Evolutionary conservation across 1,140 invertebrate species (phyloP), one percentile per base, ranked within the genome.

Genomic region (Tetramorium alpestre): DNA sequence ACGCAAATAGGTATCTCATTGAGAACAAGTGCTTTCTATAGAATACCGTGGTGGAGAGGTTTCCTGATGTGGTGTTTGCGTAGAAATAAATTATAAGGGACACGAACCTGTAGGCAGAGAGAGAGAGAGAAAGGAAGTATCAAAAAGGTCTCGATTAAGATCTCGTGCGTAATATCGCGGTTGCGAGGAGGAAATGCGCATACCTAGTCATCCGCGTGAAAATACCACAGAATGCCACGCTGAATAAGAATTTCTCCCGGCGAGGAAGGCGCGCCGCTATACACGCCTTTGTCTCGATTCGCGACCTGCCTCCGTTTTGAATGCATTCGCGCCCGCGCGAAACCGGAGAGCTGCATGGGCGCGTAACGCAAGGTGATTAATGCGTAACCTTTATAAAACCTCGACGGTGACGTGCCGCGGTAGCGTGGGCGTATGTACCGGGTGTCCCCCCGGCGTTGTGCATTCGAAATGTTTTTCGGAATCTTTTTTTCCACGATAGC

Each of bases 301-400:
- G 77, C 77, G 75, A 41, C 65, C 85, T 88, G 89, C 90, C 89
- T 91, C 82, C 90, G 89, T 91, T 91, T 91, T 75, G 67, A 90
- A 73, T 65, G 87, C 89, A 56, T 58, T 78, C 81, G 85, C 56
- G 89, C 69, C 49, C 77, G 60, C 82, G 82, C 76, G 88, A 89
- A 90, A 89, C 78, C 73, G 51, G 85, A 87, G 89, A 90, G 82
- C 88, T 22, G 86, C 60, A 88, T 67, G 58, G 85, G 88, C 77
- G 81, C 82, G 84, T 87, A 91, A 90, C 84, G 90, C 75, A 85
- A 77, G 80, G 80, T 87, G 91, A 92, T 91, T 91, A 92, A 92
- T 88, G 91, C 90, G 90, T 92, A 91, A 92, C 87, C 91, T 91
- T 90, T 91, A 82, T 91, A 78, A 91, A 89, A 76, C 70, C 70